These are phyloP conservation scores for Passer domesticus DNA, from an alignment of 2,113 vertebrate species.

Conservation along the genomic window DNA sequence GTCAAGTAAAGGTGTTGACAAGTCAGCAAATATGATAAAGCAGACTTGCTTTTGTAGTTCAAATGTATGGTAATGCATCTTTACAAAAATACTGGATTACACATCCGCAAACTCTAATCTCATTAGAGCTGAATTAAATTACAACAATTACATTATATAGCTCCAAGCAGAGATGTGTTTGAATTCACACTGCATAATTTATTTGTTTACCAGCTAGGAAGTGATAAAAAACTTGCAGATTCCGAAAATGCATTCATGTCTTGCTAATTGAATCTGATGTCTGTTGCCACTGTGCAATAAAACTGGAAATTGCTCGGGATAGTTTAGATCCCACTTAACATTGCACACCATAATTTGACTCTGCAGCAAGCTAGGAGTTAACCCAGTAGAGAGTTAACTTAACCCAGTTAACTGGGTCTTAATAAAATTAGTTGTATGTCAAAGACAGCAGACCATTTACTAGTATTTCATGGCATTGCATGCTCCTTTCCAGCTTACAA, in stretches of 20 bases:
- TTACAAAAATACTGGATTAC: not conserved
- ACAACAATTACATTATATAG: not conserved
- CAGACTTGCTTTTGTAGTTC: not conserved
- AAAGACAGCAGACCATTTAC: not conserved
- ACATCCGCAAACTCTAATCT: not conserved
- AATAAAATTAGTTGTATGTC: not conserved
- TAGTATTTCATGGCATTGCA: not conserved
- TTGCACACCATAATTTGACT: not conserved
- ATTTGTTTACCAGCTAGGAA: slow-evolving; percentile 7
- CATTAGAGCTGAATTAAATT: slow-evolving; percentile 14
- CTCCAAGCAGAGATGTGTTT: not conserved
- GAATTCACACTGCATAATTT: not conserved
- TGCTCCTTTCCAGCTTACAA: not conserved
- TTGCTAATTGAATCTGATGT: not conserved
- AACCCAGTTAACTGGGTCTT: not conserved
- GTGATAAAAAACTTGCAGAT: not conserved
- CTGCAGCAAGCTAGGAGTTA: not conserved
- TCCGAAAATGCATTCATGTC: not conserved
- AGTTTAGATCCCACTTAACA: not conserved
- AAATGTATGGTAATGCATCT: not conserved
- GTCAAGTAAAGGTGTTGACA: not conserved
- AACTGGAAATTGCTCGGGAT: not conserved
- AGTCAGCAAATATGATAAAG: not conserved
- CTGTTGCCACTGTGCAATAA: not conserved
- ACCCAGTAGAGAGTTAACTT: not conserved